A percentile compares a stretch with the other conserved stretches of the same genome.
phyloP scores from a whole-genome alignment of 2,888 invertebrate genomes.

The Diadromus collaris region DNA sequence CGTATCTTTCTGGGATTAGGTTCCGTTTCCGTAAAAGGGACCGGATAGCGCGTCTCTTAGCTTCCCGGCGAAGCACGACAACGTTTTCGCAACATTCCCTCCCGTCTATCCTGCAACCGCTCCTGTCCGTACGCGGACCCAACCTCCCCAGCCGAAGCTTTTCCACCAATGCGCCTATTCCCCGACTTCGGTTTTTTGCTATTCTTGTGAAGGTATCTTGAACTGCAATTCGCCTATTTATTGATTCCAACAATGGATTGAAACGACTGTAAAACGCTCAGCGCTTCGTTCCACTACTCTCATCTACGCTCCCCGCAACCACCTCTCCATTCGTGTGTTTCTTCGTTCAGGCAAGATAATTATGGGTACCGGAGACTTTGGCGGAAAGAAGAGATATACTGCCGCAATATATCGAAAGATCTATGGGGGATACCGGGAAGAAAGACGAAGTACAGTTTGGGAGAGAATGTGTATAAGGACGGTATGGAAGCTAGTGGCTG shows the following conservation, averaged over 20 bases:
- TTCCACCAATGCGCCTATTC: conserved; percentile 32
- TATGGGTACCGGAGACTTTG: conserved; percentile 31
- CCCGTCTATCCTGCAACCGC: not conserved
- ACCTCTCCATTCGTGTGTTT: conserved; percentile 21
- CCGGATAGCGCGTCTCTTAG: conserved; percentile 35
- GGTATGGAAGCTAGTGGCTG: conserved; percentile 27
- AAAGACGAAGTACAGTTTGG: not conserved
- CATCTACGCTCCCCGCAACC: not conserved
- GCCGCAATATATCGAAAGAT: conserved; percentile 46
- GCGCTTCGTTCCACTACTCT: conserved; percentile 7
- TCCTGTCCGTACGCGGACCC: conserved; percentile 26
- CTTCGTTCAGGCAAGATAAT: conserved; percentile 39
- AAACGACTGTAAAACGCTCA: conserved; percentile 29
- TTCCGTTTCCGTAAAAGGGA: conserved; percentile 73
- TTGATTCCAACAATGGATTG: conserved; percentile 44
- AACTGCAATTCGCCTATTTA: conserved; percentile 41
- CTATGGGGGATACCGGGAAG: conserved; percentile 23
- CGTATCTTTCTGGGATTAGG: conserved; percentile 77
- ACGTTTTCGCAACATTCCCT: conserved; percentile 40
- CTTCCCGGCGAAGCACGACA: conserved; percentile 50
- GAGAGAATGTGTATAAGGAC: conserved; percentile 23
- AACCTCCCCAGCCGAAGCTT: conserved; percentile 24
- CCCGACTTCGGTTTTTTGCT: conserved; percentile 26
- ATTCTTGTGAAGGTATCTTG: not conserved
- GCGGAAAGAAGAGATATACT: conserved; percentile 29